Percentiles rank a stretch among this genome's conserved stretches.
Evolutionary conservation across 2,113 vertebrate genomes (phyloP).

Genomic region (Pandion haliaetus): DNA sequence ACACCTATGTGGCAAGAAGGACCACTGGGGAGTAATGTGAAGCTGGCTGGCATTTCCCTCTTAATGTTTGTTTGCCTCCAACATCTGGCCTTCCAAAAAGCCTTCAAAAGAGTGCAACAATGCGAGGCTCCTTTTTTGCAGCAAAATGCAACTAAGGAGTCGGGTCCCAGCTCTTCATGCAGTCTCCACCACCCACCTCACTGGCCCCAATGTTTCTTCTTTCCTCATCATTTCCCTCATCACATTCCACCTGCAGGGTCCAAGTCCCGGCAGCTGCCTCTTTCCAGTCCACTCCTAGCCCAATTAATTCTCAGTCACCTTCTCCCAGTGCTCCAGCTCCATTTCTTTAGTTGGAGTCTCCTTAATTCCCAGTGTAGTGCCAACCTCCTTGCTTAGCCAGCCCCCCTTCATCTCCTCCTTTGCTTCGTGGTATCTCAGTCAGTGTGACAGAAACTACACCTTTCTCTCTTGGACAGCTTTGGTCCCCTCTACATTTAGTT

Average conservation of each 20-base stretch:
- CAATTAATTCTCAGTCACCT: not conserved
- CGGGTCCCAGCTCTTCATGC: not conserved
- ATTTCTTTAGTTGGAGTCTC: not conserved
- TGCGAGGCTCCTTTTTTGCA: not conserved
- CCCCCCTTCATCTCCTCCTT: not conserved
- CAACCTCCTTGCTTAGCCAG: not conserved
- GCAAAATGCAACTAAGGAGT: not conserved
- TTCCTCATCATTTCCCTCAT: not conserved
- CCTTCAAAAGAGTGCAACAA: not conserved
- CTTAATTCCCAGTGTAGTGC: not conserved
- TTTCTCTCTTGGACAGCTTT: not conserved
- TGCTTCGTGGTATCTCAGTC: not conserved
- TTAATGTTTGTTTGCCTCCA: not conserved
- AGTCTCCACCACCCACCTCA: not conserved
- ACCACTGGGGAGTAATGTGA: not conserved
- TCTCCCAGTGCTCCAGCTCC: not conserved
- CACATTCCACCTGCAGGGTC: not conserved
- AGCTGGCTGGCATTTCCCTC: not conserved
- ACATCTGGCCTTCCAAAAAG: not conserved
- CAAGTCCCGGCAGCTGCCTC: not conserved
- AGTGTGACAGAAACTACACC: not conserved
- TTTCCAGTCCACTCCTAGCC: not conserved
- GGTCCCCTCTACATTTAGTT: not conserved
- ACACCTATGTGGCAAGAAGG: not conserved
- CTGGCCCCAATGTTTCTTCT: not conserved